Conservation (phyloP, 2,888 invertebrate species). For the Octonoba sinensis region DNA sequence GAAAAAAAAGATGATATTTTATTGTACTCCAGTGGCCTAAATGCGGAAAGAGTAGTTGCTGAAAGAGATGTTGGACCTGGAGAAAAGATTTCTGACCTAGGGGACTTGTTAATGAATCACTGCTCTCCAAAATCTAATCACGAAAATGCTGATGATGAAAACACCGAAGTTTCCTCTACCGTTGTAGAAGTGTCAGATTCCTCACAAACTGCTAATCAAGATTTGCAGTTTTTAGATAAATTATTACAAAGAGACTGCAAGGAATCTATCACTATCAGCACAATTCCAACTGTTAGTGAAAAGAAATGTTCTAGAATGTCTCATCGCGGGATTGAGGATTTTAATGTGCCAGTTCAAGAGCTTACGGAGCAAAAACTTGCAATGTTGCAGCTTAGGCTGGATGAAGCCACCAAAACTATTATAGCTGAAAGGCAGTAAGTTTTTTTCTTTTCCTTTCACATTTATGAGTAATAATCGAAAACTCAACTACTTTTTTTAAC, state of each 20-base stretch:
- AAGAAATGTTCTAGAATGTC: conserved; percentile 45
- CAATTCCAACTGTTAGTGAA: conserved; percentile 38
- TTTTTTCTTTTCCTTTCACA: background rate
- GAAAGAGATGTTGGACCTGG: conserved; percentile 64
- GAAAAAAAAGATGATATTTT: conserved; percentile 46
- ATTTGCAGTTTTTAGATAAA: conserved; percentile 67
- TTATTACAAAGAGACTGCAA: conserved; percentile 63
- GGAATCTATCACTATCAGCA: conserved; percentile 48
- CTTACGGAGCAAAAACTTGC: conserved; percentile 68
- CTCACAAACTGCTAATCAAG: conserved; percentile 49
- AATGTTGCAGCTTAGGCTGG: conserved; percentile 77
- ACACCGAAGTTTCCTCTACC: conserved; percentile 33
- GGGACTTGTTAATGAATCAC: conserved; percentile 30
- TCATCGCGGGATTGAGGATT: conserved; percentile 47
- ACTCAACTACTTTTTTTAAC: background rate
- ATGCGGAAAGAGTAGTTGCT: conserved; percentile 50
- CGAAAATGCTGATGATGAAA: conserved; percentile 23
- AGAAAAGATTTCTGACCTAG: conserved; percentile 34
- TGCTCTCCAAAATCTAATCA: conserved; percentile 12
- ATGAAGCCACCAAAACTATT: conserved; percentile 82
- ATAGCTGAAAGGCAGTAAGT: conserved; percentile 82
- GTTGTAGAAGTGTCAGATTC: conserved; percentile 42
- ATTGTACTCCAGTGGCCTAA: conserved; percentile 12
- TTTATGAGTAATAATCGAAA: background rate
- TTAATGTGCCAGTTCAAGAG: conserved; percentile 57